phyloP scores from a whole-genome alignment of 2,888 invertebrate genomes.

The Acronicta alni region DNA sequence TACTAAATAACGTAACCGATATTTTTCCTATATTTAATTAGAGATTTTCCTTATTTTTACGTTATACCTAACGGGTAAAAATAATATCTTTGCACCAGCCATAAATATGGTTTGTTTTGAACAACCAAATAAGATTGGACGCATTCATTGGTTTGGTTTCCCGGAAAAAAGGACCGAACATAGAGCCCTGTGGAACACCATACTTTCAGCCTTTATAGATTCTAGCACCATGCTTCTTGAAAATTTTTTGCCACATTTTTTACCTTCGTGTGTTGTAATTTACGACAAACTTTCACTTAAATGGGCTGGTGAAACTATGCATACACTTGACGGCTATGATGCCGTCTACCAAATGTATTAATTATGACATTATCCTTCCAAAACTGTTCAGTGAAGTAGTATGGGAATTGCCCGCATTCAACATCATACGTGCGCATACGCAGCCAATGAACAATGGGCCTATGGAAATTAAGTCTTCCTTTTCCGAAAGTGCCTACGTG shows the following conservation, averaged over 20 bases:
- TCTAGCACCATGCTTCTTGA: no score
- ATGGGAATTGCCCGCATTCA: constrained; percentile 30
- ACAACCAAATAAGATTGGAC: no score
- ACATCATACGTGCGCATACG: neutral
- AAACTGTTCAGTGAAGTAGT: neutral
- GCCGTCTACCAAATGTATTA: neutral
- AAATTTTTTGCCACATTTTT: no score
- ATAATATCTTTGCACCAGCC: neutral
- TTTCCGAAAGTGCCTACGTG: constrained; percentile 6
- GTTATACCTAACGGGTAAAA: neutral
- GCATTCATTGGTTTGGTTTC: no score
- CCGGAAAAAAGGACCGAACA: no score
- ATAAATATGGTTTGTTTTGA: neutral
- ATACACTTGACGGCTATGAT: constrained; percentile 11
- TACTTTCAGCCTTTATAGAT: no score
- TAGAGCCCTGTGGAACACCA: no score
- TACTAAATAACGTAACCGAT: neutral
- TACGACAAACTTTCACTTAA: constrained; percentile 24
- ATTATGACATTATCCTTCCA: constrained; percentile 15
- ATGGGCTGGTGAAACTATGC: constrained; percentile 10
- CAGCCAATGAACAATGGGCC: neutral
- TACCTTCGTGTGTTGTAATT: neutral
- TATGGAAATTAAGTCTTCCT: constrained; percentile 1
- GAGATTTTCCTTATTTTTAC: neutral
- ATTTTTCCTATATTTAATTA: no score